Evolutionary conservation across 2,888 invertebrate species (phyloP).

Genomic region (Aethes cnicana): DNA sequence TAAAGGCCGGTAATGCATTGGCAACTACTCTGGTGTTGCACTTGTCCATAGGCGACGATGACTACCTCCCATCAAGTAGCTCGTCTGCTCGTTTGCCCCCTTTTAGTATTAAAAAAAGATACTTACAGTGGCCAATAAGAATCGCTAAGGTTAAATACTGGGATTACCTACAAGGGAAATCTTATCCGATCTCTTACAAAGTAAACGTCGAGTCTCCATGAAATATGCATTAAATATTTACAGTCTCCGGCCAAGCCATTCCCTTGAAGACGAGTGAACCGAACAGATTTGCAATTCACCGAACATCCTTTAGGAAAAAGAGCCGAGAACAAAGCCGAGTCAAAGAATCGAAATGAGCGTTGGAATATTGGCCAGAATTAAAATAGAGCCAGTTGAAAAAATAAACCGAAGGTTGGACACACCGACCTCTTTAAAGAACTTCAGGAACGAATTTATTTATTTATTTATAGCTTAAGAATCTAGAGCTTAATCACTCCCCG

Average conservation of each 20-base stretch:
- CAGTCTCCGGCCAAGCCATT: slow-evolving; percentile 64
- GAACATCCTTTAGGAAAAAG: slow-evolving; percentile 74
- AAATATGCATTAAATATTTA: slow-evolving; percentile 81
- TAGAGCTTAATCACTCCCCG: neutral
- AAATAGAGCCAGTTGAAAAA: slow-evolving; percentile 8
- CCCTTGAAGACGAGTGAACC: slow-evolving; percentile 72
- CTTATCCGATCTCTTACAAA: slow-evolving; percentile 69
- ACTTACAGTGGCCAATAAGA: slow-evolving; percentile 9
- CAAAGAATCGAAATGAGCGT: slow-evolving; percentile 57
- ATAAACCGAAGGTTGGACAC: neutral
- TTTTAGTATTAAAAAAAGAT: too few relatives aligned
- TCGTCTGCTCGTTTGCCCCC: too few relatives aligned
- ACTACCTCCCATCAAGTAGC: too few relatives aligned
- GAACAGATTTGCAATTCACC: slow-evolving; percentile 79
- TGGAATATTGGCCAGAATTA: slow-evolving; percentile 26
- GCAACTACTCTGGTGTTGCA: too few relatives aligned
- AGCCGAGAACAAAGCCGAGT: slow-evolving; percentile 63
- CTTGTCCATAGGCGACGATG: too few relatives aligned
- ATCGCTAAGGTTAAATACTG: slow-evolving; percentile 41
- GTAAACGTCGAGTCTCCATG: slow-evolving; percentile 71
- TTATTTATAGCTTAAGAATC: too few relatives aligned
- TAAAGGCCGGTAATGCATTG: too few relatives aligned
- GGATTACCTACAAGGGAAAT: slow-evolving; percentile 55
- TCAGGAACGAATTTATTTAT: too few relatives aligned
- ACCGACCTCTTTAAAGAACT: neutral